Conservation (phyloP, 2,888 invertebrate species). For the Apomyelois bistriatella region DNA sequence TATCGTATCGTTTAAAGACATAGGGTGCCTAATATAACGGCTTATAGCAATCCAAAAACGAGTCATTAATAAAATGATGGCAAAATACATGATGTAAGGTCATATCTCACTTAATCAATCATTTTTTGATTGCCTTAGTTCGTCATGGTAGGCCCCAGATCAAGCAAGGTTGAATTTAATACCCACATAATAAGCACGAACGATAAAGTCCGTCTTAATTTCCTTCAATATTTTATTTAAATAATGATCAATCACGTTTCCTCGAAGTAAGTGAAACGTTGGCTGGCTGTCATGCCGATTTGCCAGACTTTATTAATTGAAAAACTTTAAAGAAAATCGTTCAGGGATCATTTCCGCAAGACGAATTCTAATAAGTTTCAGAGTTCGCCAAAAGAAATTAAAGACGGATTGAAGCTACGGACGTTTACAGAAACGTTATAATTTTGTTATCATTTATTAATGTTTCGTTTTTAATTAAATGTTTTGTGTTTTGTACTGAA, state of each 20-base stretch:
- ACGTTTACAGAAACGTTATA: constrained; percentile 9
- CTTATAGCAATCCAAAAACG: too few species aligned
- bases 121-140: too few species aligned
- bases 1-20: too few species aligned
- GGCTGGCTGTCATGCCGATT: constrained; percentile 7
- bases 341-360: constrained; percentile 14
- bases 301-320: constrained; percentile 29
- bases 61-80: too few species aligned
- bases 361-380: constrained; percentile 16
- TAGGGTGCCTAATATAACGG: too few species aligned
- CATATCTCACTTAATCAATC: too few species aligned
- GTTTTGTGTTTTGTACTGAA: neutral
- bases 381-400: constrained; percentile 15
- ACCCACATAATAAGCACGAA: too few species aligned
- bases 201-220: neutral
- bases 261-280: neutral
- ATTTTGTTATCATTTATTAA: constrained; percentile 8
- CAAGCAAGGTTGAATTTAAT: too few species aligned
- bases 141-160: too few species aligned
- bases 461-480: neutral
- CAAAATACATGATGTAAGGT: too few species aligned
- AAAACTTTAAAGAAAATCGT: constrained; percentile 27
- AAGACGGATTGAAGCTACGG: constrained; percentile 7
- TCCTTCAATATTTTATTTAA: neutral
- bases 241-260: neutral